A percentile compares a stretch with the other conserved stretches of the same genome.
Conservation (phyloP, 2,888 invertebrate species). For the Oscheius onirici region DNA sequence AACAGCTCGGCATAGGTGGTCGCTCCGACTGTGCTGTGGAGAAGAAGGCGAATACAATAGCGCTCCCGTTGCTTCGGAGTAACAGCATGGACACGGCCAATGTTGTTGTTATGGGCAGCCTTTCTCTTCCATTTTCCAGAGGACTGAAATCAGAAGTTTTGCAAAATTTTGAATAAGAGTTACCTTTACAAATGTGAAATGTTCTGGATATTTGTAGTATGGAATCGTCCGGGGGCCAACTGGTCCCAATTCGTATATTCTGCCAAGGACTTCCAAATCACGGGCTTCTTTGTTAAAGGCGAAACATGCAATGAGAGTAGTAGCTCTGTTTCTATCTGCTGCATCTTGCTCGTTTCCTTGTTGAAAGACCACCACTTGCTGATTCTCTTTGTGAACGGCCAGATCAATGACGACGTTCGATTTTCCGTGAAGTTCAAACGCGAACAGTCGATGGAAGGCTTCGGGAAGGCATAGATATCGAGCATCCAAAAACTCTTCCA, state of each 20-base stretch:
- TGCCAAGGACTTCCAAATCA: not conserved
- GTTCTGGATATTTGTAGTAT: not conserved
- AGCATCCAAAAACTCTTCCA: too few relatives aligned
- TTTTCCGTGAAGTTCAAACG: too few relatives aligned
- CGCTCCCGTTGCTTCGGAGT: not conserved
- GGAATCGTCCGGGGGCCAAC: not conserved
- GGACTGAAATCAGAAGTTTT: not conserved
- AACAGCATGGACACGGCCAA: not conserved
- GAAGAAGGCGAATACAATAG: constrained; percentile 4
- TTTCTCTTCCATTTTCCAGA: constrained; percentile 6
- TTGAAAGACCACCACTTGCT: too few relatives aligned
- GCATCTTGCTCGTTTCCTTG: too few relatives aligned
- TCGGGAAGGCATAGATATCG: too few relatives aligned
- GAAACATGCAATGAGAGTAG: not conserved
- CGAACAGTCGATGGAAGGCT: too few relatives aligned
- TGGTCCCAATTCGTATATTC: not conserved
- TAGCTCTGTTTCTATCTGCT: not conserved
- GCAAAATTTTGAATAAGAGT: not conserved
- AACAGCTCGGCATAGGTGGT: not conserved
- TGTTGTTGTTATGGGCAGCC: not conserved
- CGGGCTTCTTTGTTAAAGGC: not conserved
- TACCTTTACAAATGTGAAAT: constrained; percentile 9
- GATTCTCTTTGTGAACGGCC: too few relatives aligned
- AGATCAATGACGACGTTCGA: too few relatives aligned
- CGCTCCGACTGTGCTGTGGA: not conserved